A percentile compares a stretch with the other conserved stretches of the same genome.
These are phyloP conservation scores for Bombylius discolor DNA, from an alignment of 2,888 invertebrate genomes.

Conservation along the genomic window DNA sequence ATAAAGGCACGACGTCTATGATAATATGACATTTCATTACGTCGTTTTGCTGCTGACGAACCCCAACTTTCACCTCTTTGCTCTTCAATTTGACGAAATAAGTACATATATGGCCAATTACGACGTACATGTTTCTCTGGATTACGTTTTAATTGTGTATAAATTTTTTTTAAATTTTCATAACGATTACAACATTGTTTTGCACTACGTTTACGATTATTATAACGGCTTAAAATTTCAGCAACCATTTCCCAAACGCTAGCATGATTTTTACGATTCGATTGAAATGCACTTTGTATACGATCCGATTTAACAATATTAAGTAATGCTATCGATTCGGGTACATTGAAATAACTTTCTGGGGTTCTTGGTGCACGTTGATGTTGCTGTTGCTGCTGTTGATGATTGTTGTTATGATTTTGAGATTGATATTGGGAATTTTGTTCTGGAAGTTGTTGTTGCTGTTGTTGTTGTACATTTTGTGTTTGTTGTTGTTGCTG, in stretches of 20 bases:
- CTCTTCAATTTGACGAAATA: constrained; percentile 31
- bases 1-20: constrained; percentile 29
- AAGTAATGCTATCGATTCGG: constrained; percentile 33
- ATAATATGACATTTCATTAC: constrained; percentile 31
- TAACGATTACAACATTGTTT: constrained; percentile 36
- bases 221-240: constrained; percentile 32
- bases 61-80: constrained; percentile 36
- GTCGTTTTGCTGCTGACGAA: constrained; percentile 3
- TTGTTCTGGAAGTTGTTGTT: not conserved
- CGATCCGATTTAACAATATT: constrained; percentile 35
- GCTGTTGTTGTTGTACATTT: not conserved
- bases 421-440: not conserved
- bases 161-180: constrained; percentile 35
- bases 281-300: constrained; percentile 35
- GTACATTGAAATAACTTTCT: constrained; percentile 35
- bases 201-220: constrained; percentile 30
- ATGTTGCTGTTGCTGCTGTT: constrained; percentile 15
- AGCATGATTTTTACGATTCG: constrained; percentile 35
- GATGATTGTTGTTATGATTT: no score
- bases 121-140: constrained; percentile 34
- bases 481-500: no score
- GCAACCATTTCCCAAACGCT: constrained; percentile 37
- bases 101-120: constrained; percentile 24
- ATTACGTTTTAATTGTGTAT: constrained; percentile 34
- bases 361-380: constrained; percentile 35